A percentile compares a stretch with the other conserved stretches of the same genome.
Evolutionary conservation across 2,113 vertebrate species (phyloP).

Genomic region (Xenotilapia leptura): DNA sequence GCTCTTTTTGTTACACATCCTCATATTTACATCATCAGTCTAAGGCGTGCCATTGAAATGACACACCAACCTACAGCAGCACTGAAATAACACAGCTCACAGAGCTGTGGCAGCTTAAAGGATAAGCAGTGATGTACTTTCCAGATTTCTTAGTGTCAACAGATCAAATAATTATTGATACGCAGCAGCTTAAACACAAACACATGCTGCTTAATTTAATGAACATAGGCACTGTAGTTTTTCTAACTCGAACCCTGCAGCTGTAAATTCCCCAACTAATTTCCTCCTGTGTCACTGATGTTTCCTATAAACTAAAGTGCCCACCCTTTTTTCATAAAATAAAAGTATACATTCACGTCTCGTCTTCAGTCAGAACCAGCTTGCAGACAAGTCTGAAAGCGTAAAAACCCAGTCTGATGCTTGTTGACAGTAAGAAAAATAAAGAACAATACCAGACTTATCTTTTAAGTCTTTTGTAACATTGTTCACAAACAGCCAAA

Average conservation of each 20-base stretch:
- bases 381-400: not conserved
- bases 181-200: not conserved
- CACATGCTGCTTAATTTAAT: not conserved
- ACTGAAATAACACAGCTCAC: constrained; percentile 60
- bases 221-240: not conserved
- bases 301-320: not conserved
- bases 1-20: constrained; percentile 19
- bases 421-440: not conserved
- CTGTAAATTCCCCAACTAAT: not conserved
- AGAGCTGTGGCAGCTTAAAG: constrained; percentile 43
- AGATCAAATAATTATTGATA: not conserved
- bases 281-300: not conserved
- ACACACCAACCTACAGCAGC: constrained; percentile 55
- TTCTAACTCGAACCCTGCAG: not conserved
- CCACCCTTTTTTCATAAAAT: not conserved
- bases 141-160: not conserved
- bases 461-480: not conserved
- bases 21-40: constrained; percentile 47
- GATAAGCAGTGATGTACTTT: not conserved
- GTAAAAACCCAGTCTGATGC: not conserved
- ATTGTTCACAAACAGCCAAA: not conserved
- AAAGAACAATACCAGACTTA: not conserved
- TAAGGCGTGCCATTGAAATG: not conserved
- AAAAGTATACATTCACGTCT: not conserved
- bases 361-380: not conserved